Base-by-base conservation (phyloP, 1,140 invertebrate genomes). In the Dendroctonus valens region DNA sequence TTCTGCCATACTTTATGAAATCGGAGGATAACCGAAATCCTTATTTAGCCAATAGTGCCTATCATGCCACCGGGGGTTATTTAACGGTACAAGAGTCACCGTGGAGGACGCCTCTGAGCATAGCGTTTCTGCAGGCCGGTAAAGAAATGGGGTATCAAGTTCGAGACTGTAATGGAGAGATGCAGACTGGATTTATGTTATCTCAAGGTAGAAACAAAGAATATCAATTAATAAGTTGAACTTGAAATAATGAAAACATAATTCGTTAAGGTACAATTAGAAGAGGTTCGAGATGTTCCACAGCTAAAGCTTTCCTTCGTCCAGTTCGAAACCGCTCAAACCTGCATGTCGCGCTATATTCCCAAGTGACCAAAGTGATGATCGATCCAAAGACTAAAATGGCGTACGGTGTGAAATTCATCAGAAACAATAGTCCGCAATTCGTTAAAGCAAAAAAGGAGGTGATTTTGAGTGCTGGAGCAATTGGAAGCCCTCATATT, bases 1-100 rank as follows among this genome's bases (percentile, higher is more conserved):
- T 96, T 2, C 79, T 95, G 14, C 92, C 91, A 2, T 96, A 95
- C 74, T 96, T 96, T 74, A 80, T 89, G 7, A 96, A 95, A 76
- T 92, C 91, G 0, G 93, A 95, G 78, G 91, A 93, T 76, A 92
- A 94, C 71, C 82, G 91, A 6, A 93, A 93, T 75, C 90, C 91
- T 0, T 93, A 93, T 69, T 74, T 92, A 48, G 83, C 85, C 0
- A 82, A 84, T 40, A 91, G 85, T 0, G 82, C 86, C 0, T 94
- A 94, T 70, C 92, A 95, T 72, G 79, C 81, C 0, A 85, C 84
- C 0, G 91, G 90, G 0, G 93, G 93, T 1, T 92, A 92, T 74
- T 75, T 94, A 6, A 93, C 92, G 0, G 90, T 94, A 0, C 91
- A 93, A 76, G 92, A 93, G 72, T 81, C 90, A 0, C 89, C 91